Evolutionary conservation across 2,113 vertebrate species (phyloP).

Genomic region (Aegithalos caudatus): DNA sequence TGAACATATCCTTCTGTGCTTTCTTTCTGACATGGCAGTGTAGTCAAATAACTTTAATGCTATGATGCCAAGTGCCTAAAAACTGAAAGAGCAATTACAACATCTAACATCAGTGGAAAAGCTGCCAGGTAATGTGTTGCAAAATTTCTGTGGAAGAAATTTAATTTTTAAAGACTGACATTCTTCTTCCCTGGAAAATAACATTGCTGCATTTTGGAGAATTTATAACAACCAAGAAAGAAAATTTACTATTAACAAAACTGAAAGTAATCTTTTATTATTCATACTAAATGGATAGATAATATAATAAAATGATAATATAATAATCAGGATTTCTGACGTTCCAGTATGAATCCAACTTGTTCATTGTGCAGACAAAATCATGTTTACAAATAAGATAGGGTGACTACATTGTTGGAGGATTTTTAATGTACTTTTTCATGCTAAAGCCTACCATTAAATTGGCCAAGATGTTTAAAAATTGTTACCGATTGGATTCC

Average conservation of each 20-base stretch:
- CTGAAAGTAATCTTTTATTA: background rate
- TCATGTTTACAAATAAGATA: background rate
- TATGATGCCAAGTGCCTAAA: background rate
- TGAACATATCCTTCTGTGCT: background rate
- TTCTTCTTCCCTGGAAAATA: background rate
- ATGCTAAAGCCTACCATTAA: background rate
- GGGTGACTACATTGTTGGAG: background rate
- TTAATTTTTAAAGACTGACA: background rate
- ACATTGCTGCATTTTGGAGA: background rate
- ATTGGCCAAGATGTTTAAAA: background rate
- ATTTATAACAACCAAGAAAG: background rate
- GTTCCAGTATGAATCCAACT: background rate
- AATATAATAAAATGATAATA: background rate
- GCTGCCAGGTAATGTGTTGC: background rate
- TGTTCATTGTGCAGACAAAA: background rate
- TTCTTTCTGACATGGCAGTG: background rate
- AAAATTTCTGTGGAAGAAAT: background rate
- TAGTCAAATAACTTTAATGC: background rate
- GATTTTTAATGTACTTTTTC: background rate
- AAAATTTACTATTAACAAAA: background rate
- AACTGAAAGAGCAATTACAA: background rate
- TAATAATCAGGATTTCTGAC: background rate
- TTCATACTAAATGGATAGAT: background rate
- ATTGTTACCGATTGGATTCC: background rate
- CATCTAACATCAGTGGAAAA: background rate